Evolutionary conservation across 2,888 invertebrate genomes (phyloP), one percentile per base, ranked within the genome.

Genomic region (Pachydiplax longipennis): DNA sequence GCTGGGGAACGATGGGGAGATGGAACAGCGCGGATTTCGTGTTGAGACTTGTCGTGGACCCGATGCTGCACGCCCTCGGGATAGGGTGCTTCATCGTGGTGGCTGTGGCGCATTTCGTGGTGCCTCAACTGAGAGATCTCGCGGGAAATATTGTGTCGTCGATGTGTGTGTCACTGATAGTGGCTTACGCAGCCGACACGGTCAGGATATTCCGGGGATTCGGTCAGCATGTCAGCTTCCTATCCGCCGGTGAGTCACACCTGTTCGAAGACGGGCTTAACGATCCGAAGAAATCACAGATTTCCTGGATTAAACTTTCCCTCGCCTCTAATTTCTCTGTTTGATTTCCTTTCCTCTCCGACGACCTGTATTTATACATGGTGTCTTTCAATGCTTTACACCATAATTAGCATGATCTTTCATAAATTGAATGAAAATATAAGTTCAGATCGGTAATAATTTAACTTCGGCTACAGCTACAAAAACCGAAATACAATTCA

Each of bases 61-160:
- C 98, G 15, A 94, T 96, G 83, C 97, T 97, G 92, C 97, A 97
- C 94, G 96, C 96, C 0, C 95, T 97, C 90, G 95, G 97, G 22
- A 96, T 98, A 92, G 94, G 96, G 82, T 95, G 97, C 92, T 96
- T 96, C 92, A 94, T 97, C 90, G 93, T 96, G 22, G 96, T 97
- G 65, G 97, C 97, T 8, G 95, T 97, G 82, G 95, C 97, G 91
- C 98, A 98, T 93, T 98, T 98, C 94, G 96, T 98, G 73, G 94
- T 98, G 93, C 97, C 98, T 22, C 97, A 97, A 90, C 94, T 98
- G 91, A 94, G 97, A 93, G 97, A 98, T 94, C 95, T 98, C 90
- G 96, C 97, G 61, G 98, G 98, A 3, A 98, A 98, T 93, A 97
- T 98, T 92, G 96, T 98, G 91, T 97, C 97, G 1, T 97, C 97